phyloP scores from a whole-genome alignment of 2,113 vertebrate genomes.

The Garra rufa region DNA sequence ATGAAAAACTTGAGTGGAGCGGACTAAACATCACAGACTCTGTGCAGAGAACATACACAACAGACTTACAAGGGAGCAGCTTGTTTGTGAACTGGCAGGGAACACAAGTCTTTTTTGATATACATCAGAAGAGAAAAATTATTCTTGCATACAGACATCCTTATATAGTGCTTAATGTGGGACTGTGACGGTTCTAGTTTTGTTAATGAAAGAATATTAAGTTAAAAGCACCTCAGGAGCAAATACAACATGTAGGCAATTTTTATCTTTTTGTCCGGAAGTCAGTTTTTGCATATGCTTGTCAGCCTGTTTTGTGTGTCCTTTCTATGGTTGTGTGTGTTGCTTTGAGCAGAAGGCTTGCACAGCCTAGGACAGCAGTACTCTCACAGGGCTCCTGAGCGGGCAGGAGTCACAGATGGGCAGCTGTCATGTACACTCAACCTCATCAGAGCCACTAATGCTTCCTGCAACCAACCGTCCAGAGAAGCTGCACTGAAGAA shows the following conservation, averaged over 20 bases:
- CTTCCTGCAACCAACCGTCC: neutral
- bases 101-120: neutral
- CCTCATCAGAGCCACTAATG: constrained; percentile 20
- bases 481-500: neutral
- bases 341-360: constrained; percentile 44
- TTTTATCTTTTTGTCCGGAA: neutral
- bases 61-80: constrained; percentile 43
- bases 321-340: neutral
- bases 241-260: neutral
- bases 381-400: constrained; percentile 40
- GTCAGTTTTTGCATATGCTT: neutral
- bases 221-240: neutral
- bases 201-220: neutral
- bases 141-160: neutral
- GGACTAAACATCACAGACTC: constrained; percentile 53
- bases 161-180: neutral
- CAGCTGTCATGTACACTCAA: constrained; percentile 33
- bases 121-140: neutral
- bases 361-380: constrained; percentile 44
- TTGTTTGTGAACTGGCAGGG: neutral
- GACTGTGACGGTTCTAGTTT: neutral
- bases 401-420: constrained; percentile 51
- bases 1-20: constrained; percentile 48
- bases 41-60: constrained; percentile 49
- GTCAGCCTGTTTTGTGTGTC: neutral